Conservation (phyloP, 2,113 vertebrate species). For the Neolamprologus devosi region DNA sequence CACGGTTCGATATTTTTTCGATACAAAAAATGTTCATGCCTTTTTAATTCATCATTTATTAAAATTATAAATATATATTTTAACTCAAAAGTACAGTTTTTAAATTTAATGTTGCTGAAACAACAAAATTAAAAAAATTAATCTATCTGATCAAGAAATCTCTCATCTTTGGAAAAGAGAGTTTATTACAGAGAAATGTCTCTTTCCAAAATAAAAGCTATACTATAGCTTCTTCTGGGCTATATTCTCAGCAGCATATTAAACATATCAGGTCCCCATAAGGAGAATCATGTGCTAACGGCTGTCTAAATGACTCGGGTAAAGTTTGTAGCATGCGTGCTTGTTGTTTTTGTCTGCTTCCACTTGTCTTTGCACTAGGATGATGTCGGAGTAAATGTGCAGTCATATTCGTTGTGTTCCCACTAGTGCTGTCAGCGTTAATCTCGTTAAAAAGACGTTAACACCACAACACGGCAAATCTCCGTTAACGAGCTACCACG, state of each 20-base stretch:
- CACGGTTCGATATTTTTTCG: not conserved
- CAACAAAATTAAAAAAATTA: fast-evolving
- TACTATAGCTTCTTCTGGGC: not conserved
- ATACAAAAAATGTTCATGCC: not conserved
- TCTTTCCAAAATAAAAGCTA: not conserved
- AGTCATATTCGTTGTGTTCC: no score
- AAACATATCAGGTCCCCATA: not conserved
- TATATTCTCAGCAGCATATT: not conserved
- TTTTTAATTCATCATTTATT: fast-evolving
- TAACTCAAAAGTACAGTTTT: not conserved
- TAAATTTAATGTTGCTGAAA: not conserved
- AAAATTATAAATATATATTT: not conserved
- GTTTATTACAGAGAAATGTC: not conserved
- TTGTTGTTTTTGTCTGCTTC: no score
- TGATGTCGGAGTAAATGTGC: fast-evolving
- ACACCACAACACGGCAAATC: no score
- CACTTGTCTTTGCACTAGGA: no score
- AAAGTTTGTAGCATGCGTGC: fast-evolving
- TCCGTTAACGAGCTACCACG: no score
- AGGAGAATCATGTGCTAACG: no score
- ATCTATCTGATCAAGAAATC: fast-evolving
- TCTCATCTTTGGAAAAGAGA: not conserved
- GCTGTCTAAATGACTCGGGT: fast-evolving
- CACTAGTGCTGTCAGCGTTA: no score
- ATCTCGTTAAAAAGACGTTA: fast-evolving